Evolutionary conservation across 1,140 invertebrate species (phyloP), one percentile per base, ranked within the genome.

Genomic region (Magallana gigas): DNA sequence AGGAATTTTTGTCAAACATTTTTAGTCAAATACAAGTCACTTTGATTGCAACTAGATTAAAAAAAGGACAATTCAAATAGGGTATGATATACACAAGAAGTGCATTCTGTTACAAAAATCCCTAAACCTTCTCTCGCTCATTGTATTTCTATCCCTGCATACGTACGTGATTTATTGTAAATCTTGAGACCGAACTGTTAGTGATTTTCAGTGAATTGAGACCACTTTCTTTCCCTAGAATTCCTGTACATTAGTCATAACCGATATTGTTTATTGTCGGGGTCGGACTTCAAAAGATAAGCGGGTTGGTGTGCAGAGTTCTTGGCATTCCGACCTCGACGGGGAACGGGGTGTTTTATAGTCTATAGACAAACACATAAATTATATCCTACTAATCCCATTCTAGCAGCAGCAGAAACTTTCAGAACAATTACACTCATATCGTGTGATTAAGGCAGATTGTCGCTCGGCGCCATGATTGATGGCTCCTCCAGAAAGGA

Each of bases 401-500:
- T 76, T 48, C 23, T 76, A 76, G 23, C 68, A 76, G 68, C 12
- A 76, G 68, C 68, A 18, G 68, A 76, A 23, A 23, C 68, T 29
- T 76, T 76, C 68, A 8, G 68, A 76, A 76, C 36, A 76, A 76
- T 76, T 76, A 76, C 68, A 76, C 68, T 76, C 68, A 76, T 76
- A 76, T 76, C 68, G 68, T 76, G 68, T 76, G 68, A 76, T 76
- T 76, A 76, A 76, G 68, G 68, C 23, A 12, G 68, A 29, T 76
- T 76, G 68, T 76, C 23, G 68, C 68, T 76, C 23, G 29, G 8
- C 68, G 36, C 68, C 23, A 29, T 76, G 68, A 76, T 76, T 76
- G 36, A 76, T 76, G 68, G 7, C 18, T 76, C 4, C 36, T 29
- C 68, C 23, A 76, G 68, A 76, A 76, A 76, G 23, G 68, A 76